Evolutionary conservation across 2,888 invertebrate genomes (phyloP).

Genomic region (Drosophila kambysellisi): DNA sequence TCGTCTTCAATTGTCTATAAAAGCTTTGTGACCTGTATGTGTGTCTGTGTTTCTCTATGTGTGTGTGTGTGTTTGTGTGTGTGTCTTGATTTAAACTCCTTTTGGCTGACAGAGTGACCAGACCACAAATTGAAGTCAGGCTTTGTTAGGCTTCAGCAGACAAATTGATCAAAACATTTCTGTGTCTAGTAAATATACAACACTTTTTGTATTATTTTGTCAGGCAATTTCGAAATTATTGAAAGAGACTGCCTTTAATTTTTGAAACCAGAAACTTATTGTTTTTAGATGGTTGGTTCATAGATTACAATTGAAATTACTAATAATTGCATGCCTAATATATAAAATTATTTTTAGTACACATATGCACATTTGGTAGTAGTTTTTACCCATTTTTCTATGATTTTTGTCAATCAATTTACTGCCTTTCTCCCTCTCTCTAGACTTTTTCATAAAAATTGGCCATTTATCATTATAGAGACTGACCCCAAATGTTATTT

Average conservation of each 20-base stretch:
- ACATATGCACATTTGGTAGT: not conserved
- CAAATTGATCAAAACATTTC: conserved; percentile 6
- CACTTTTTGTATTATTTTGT: not conserved
- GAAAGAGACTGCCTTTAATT: not conserved
- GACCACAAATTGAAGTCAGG: conserved; percentile 19
- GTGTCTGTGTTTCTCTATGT: not conserved
- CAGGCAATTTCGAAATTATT: not conserved
- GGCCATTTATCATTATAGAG: not conserved
- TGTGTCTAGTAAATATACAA: not conserved
- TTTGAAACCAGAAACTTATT: not conserved
- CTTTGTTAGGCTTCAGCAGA: conserved; percentile 6
- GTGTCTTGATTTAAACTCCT: conserved; percentile 42
- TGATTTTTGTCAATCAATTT: not conserved
- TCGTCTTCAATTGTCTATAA: conserved; percentile 36
- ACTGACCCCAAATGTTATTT: conserved; percentile 13
- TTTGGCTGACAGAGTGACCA: conserved; percentile 44
- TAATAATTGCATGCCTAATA: not conserved
- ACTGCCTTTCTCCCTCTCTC: not conserved
- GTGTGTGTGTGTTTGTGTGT: conserved; percentile 11
- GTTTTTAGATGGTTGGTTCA: too few relatives aligned
- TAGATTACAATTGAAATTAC: too few relatives aligned
- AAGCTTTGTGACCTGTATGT: conserved; percentile 36
- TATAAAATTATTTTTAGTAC: not conserved
- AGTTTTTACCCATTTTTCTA: not conserved
- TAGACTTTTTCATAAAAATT: not conserved